A percentile compares a stretch with the other conserved stretches of the same genome.
phyloP scores from a whole-genome alignment of 1,140 invertebrate species.

The Drosophila pectinifera region DNA sequence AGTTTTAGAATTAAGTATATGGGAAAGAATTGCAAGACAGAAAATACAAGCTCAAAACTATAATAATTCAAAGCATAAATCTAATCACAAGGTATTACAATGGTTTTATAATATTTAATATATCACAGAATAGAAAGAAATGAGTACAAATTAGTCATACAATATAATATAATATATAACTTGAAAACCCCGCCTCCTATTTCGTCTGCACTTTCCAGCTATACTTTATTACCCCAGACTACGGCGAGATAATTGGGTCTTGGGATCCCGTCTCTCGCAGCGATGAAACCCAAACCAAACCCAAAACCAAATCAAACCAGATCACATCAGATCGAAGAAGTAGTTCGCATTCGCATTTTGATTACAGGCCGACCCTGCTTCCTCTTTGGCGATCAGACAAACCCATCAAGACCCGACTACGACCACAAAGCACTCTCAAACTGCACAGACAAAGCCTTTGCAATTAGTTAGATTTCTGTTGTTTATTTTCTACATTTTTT shows the following conservation, averaged over 20 bases:
- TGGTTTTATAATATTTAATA: too few species aligned
- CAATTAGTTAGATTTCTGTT: constrained; percentile 29
- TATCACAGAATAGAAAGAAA: too few species aligned
- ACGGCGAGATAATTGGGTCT: constrained; percentile 22
- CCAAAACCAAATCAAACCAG: constrained; percentile 44
- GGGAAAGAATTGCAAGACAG: too few species aligned
- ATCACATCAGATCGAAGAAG: constrained; percentile 42
- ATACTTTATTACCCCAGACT: not conserved
- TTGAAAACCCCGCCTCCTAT: not conserved
- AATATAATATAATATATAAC: too few species aligned
- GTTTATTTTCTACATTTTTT: not conserved
- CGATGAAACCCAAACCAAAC: constrained; percentile 26
- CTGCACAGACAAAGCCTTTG: constrained; percentile 32
- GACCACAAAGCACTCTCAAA: not conserved
- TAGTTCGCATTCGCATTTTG: constrained; percentile 45
- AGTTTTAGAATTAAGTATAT: too few species aligned
- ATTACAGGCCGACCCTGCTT: constrained; percentile 28
- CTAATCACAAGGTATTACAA: too few species aligned
- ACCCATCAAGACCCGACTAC: constrained; percentile 12
- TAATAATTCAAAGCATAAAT: not conserved
- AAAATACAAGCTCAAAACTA: too few species aligned
- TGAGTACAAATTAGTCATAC: too few species aligned
- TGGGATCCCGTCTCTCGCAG: not conserved
- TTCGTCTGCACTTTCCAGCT: not conserved
- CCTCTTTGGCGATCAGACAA: constrained; percentile 33